phyloP scores from a whole-genome alignment of 2,797 vertebrate genomes.

The Argyrosomus regius region DNA sequence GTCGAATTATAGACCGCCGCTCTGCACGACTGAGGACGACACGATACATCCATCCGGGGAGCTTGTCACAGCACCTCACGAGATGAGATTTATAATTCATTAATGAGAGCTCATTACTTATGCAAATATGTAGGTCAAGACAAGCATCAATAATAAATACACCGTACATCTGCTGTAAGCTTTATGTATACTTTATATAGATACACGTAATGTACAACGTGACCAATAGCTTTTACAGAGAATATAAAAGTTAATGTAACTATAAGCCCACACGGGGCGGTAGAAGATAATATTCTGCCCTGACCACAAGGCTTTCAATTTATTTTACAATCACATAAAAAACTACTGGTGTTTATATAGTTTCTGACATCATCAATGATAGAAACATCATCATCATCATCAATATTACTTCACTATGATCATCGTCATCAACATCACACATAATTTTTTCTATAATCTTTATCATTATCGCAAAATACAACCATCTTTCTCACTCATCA shows the following conservation, averaged over 20 bases:
- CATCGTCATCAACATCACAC: constrained; percentile 56
- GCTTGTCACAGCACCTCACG: background rate
- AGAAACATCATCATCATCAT: constrained; percentile 47
- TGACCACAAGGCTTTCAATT: constrained; percentile 74
- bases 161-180: constrained; percentile 45
- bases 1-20: background rate
- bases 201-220: constrained; percentile 82
- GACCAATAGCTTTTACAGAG: constrained; percentile 85
- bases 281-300: constrained; percentile 80
- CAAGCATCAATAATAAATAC: constrained; percentile 69
- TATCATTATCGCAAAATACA: constrained; percentile 63
- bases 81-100: constrained; percentile 37
- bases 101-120: constrained; percentile 39
- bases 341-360: constrained; percentile 77
- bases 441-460: constrained; percentile 50
- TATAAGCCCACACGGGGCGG: constrained; percentile 75
- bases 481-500: constrained; percentile 55
- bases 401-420: constrained; percentile 52
- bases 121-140: constrained; percentile 72
- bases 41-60: background rate
- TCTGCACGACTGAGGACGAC: background rate
- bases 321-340: constrained; percentile 88
- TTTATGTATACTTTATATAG: constrained; percentile 84
- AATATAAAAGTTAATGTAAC: constrained; percentile 84
- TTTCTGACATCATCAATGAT: constrained; percentile 72